phyloP scores from a whole-genome alignment of 2,888 invertebrate genomes.

The Aphodius granarius region DNA sequence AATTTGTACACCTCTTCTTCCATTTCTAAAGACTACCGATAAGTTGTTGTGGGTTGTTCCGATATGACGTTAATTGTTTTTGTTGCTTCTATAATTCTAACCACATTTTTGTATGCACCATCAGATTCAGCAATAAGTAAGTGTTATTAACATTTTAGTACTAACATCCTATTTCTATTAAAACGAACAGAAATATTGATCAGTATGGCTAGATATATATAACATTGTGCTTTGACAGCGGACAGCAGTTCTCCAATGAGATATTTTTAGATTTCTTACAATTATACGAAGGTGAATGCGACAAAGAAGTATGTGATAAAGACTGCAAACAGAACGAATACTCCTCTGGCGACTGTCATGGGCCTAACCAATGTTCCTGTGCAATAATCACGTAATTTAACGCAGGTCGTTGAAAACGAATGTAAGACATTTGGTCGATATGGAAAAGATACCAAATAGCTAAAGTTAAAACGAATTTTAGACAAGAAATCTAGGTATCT shows the following conservation, averaged over 20 bases:
- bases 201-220: no score
- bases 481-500: no score
- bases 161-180: no score
- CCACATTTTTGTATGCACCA: neutral
- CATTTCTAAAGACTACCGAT: no score
- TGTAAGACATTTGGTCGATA: neutral
- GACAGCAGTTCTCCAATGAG: neutral
- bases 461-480: no score
- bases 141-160: no score
- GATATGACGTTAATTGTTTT: neutral
- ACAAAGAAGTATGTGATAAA: neutral
- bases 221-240: no score
- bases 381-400: neutral
- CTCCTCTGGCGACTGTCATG: neutral
- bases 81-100: neutral
- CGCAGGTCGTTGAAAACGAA: neutral
- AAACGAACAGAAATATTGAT: no score
- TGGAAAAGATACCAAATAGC: neutral
- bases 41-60: neutral
- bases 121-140: neutral
- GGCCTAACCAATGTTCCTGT: neutral
- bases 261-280: neutral
- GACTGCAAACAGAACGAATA: neutral
- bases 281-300: neutral
- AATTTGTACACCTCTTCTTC: no score